Evolutionary conservation across 1,140 invertebrate species (phyloP), one percentile per base, ranked within the genome.

Genomic region (Camponotus floridanus): DNA sequence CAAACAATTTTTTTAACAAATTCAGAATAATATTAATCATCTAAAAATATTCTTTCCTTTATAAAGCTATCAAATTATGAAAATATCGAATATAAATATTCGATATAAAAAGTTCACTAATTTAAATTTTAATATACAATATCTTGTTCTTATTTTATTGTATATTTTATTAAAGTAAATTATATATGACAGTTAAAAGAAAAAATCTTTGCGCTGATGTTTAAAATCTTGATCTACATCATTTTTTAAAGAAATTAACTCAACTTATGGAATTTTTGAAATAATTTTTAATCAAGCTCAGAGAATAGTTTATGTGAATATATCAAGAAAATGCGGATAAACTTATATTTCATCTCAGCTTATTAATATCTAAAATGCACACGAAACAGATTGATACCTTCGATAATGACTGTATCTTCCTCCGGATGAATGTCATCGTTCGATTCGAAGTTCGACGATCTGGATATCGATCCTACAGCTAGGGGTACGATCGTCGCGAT

Each of bases 321-420:
- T 26, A 13, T 36, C 7, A 21, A 36, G 13, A 3, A 39, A 15
- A 36, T 26, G 7, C 4, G 9, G 36, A 81, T 1, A 13, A 83
- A 21, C 1, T 13, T 45, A 3, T 15, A 26, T 78, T 8, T n/a
- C 31, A 36, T 9, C 13, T 48, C n/a, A 61, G 11, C 48, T 36
- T 45, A 33, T 74, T 33, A 6, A 13, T 2, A 2, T 45, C 15
- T 7, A 13, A 3, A 73, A 6, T 6, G 18, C 67, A 36, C 61
- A 3, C 31, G 2, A 83, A 36, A 73, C 4, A 18, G 5, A 62
- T 45, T 4, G 39, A 73, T 8, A 87, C 94, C 92, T 87, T 94
- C 93, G 26, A 94, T n/a, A 51, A 94, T 88, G 61, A 94, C 83
- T 64, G 90, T 88, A 36, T 91, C 86, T 21, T 90, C 68, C 3